Base-by-base conservation (phyloP, 2,797 vertebrate species). In the Tarsius wallacei region DNA sequence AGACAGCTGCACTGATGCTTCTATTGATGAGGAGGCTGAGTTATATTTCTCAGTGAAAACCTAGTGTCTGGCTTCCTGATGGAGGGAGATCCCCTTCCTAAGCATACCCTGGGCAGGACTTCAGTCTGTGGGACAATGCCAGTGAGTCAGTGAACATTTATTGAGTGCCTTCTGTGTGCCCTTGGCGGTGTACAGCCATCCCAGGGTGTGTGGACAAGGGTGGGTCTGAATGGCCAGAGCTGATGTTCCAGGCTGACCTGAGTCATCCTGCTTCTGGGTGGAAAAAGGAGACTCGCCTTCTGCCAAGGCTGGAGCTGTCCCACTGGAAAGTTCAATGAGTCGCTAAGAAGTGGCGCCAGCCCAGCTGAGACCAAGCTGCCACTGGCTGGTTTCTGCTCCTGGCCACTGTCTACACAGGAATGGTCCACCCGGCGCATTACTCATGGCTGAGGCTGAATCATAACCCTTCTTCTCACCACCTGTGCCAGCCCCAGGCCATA, bases 211-310 rank as follows among this genome's bases (percentile, higher is more conserved):
- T 74, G 87, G 89, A 90, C 13, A 0, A 64, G 87, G 68, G 86
- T 80, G 89, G 84, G 68, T 76, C 84, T 7, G 36, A 73, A 59
- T 26, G 73, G 26, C 61, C 8, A 1, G 68, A 70, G 68, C 73
- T 85, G 61, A n/a, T 19, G 59, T 83, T 83, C 90, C 51, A 36
- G 87, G 84, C 87, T 94, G 81, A 42, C 84, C 95, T 97, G 97
- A 96, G 89, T 98, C 97, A 98, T 94, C 59, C 90, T 15, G 86
- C 91, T 93, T 83, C 93, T 76, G 93, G 82, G 93, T 95, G 59
- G 94, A 92, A 97, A 42, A 97, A 78, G 77, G 84, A 95, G 93
- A 64, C 91, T 28, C 28, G 22, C 77, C 85, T 22, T 71, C 91
- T 94, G 91, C 89, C 91, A 96, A 49, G 61, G 64, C 55, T 96